Conservation (phyloP, 2,888 invertebrate species). For the Temnothorax ravouxi region DNA sequence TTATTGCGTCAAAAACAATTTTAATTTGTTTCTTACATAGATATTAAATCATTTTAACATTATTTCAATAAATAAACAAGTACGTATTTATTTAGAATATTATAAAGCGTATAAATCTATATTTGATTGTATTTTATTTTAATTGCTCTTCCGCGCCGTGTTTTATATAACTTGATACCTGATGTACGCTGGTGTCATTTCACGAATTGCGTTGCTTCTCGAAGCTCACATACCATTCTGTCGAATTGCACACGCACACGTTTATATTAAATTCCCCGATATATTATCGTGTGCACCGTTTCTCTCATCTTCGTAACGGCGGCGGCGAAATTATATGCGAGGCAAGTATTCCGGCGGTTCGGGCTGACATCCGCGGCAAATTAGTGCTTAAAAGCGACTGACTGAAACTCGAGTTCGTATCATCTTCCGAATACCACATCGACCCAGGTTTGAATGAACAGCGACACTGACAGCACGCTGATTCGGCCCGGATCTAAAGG, state of each 20-base stretch:
- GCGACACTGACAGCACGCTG: slow-evolving; percentile 42
- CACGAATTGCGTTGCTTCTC: not conserved
- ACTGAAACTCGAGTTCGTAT: slow-evolving; percentile 38
- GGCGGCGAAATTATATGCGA: slow-evolving; percentile 36
- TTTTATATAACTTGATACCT: not conserved
- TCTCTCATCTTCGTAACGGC: slow-evolving; percentile 19
- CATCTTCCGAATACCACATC: slow-evolving; percentile 9
- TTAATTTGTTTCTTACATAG: not conserved
- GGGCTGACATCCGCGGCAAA: slow-evolving; percentile 29
- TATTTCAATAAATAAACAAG: not conserved
- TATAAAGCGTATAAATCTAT: not conserved
- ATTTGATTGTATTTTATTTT: not conserved
- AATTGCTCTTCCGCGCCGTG: not conserved
- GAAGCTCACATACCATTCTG: slow-evolving; percentile 12
- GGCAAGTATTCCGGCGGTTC: slow-evolving; percentile 22
- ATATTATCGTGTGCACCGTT: not conserved
- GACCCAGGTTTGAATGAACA: slow-evolving; percentile 41
- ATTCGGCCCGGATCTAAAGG: slow-evolving; percentile 50
- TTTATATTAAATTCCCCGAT: slow-evolving; percentile 2
- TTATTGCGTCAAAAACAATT: not conserved
- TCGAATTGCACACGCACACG: slow-evolving; percentile 17
- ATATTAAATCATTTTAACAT: not conserved
- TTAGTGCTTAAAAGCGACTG: slow-evolving; percentile 26
- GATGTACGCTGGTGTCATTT: not conserved
- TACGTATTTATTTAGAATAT: not conserved